Base-by-base conservation (phyloP, 2,888 invertebrate genomes). In the Tetropium fuscum region DNA sequence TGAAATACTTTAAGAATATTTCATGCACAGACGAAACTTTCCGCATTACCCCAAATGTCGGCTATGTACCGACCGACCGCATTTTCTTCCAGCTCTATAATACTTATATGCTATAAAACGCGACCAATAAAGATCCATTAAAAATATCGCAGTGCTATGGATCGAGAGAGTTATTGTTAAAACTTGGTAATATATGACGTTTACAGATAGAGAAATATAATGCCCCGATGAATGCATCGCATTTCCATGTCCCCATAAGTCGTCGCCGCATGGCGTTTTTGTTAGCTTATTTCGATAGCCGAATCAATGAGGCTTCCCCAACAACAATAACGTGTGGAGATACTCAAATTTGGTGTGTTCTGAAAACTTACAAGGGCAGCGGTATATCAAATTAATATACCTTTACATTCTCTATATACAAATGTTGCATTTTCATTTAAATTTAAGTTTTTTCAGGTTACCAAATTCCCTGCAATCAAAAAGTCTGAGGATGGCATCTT, bases 201-300 rank as follows among this genome's bases (percentile, higher is more conserved):
- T 69, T 63, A 69, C 64, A 64, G 70, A 73, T 69, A 71, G 63
- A 68, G 67, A 71, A 72, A 72, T 72, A 73, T 73, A 73, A 73
- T 73, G 69, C 70, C 68, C 64, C 70, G 64, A 71, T 73, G 71
- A 72, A 65, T 69, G 68, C 70, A 66, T 71, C 68, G 71, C 67
- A 73, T 70, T 70, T 72, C 72, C 69, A 70, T 72, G 68, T 55
- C 62, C 57, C 66, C 66, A 69, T 68, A 70, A 67, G 66, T 66
- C 78, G 78, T 78, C 74, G 51, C 41, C 34, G 47, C 18, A 32
- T 40, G 75, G 72, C 73, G 71, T 76, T 76, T 74, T 75, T 76
- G 76, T 74, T 74, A 69, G 74, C 71, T 75, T 72, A 75, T 77
- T 77, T 78, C 78, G 76, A 77, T 78, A 76, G 77, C 74, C 71